Evolutionary conservation across 2,888 invertebrate species (phyloP).

Genomic region (Rhabditoides inermis): DNA sequence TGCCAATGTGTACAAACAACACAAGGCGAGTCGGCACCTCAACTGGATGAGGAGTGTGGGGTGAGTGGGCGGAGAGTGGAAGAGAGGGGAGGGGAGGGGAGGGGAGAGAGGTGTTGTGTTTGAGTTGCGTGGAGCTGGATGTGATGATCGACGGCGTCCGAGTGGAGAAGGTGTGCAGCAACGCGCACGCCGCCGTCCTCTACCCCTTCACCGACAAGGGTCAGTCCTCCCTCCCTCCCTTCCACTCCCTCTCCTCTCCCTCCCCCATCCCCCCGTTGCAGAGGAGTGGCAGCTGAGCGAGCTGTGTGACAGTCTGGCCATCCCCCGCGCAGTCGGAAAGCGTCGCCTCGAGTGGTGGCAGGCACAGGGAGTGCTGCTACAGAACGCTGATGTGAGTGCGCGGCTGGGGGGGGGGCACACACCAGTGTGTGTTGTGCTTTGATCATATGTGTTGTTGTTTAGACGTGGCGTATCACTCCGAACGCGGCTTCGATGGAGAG

Average conservation of each 20-base stretch:
- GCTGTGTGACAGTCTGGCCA: slow-evolving; percentile 17
- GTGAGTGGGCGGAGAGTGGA: too few species aligned
- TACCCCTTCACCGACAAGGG: slow-evolving; percentile 35
- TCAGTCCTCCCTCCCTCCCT: neutral
- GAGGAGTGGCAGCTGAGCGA: slow-evolving; percentile 34
- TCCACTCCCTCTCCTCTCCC: neutral
- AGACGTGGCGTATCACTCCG: too few species aligned
- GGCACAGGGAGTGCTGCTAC: slow-evolving; percentile 18
- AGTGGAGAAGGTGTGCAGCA: slow-evolving; percentile 27
- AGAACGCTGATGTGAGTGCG: slow-evolving; percentile 9
- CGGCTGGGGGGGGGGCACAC: too few species aligned
- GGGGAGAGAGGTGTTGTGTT: too few species aligned
- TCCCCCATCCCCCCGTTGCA: slow-evolving; percentile 13
- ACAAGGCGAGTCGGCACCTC: slow-evolving; percentile 24
- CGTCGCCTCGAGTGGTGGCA: slow-evolving; percentile 37
- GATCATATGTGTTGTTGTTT: too few species aligned
- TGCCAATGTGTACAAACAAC: slow-evolving; percentile 12
- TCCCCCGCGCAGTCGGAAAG: slow-evolving; percentile 16
- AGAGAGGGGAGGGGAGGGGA: too few species aligned
- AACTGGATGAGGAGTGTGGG: slow-evolving; percentile 28
- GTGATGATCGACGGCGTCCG: slow-evolving; percentile 27
- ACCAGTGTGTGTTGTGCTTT: too few species aligned
- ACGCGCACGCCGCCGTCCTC: slow-evolving; percentile 32
- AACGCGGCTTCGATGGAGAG: slow-evolving; percentile 7
- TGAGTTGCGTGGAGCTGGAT: slow-evolving; percentile 26